Evolutionary conservation across 1,140 invertebrate genomes (phyloP).

Genomic region (Drosophila arawakana): DNA sequence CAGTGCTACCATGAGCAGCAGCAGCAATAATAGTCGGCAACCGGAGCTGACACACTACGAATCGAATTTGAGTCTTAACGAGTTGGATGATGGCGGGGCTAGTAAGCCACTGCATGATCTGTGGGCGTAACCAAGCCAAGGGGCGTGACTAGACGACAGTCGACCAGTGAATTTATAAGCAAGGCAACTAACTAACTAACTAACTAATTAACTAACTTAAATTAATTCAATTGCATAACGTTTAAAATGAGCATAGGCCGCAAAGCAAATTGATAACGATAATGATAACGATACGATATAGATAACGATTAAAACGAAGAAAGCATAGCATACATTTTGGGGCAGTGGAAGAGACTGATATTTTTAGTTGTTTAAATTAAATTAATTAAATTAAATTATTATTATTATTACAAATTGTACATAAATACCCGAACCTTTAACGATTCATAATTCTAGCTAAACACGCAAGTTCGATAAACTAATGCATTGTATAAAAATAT

Average conservation of each 20-base stretch:
- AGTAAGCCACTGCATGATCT: conserved; percentile 62
- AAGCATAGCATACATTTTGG: conserved; percentile 51
- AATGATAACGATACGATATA: background rate
- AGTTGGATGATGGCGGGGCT: conserved; percentile 62
- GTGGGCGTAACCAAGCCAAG: conserved; percentile 67
- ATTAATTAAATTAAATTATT: conserved; percentile 40
- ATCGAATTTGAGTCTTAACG: conserved; percentile 78
- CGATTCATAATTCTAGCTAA: conserved; percentile 24
- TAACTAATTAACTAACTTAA: conserved; percentile 31
- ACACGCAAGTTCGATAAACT: conserved; percentile 32
- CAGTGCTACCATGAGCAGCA: conserved; percentile 79
- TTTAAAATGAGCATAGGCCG: background rate
- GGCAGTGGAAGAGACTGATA: conserved; percentile 73
- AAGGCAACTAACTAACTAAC: conserved; percentile 45
- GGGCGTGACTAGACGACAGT: conserved; percentile 50
- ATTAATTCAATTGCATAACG: conserved; percentile 15
- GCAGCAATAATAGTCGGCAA: conserved; percentile 79
- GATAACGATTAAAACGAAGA: background rate
- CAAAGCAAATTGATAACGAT: background rate
- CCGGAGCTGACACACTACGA: conserved; percentile 82
- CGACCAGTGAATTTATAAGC: conserved; percentile 81
- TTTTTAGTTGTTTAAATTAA: conserved; percentile 63
- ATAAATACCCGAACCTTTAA: conserved; percentile 36
- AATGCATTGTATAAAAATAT: conserved; percentile 42
- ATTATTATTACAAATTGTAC: conserved; percentile 42